Conservation (phyloP, 2,113 vertebrate species). For the Himantopus leucocephalus region DNA sequence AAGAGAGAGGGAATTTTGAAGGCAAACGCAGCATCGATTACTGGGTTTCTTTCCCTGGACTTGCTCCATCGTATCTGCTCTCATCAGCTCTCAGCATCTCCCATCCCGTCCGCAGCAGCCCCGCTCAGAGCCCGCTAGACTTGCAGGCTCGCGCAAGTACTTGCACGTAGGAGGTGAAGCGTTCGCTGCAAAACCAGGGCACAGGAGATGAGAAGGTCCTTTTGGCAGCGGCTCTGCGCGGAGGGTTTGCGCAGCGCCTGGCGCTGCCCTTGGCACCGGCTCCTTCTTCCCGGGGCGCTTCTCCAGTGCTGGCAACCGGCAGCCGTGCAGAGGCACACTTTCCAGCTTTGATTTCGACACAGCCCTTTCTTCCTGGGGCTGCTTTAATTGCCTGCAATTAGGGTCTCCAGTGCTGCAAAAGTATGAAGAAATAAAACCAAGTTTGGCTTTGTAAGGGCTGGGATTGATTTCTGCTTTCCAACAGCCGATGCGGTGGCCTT, state of each 20-base stretch:
- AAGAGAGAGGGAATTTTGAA: background rate
- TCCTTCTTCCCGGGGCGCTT: background rate
- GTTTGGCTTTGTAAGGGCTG: background rate
- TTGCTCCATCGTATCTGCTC: accelerated
- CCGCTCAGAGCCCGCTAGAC: background rate
- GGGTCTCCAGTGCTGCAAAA: background rate
- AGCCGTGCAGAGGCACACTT: background rate
- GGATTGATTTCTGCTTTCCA: background rate
- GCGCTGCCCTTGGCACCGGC: background rate
- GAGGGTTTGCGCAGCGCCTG: background rate
- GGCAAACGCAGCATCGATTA: background rate
- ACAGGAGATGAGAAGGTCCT: background rate
- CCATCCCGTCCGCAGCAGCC: background rate
- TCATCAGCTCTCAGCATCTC: background rate
- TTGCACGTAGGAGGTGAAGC: background rate
- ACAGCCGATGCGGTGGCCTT: background rate
- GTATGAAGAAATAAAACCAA: background rate
- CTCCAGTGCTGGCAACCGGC: background rate
- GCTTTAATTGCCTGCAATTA: conserved; percentile 18
- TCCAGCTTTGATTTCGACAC: conserved; percentile 9
- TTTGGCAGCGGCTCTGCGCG: background rate
- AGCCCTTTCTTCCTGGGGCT: background rate
- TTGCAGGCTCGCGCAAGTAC: background rate
- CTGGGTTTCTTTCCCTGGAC: background rate
- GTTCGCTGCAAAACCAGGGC: background rate